phyloP scores from a whole-genome alignment of 30 jellyfish, hydroid and myxozoan species.

The Chironex yamaguchii region DNA sequence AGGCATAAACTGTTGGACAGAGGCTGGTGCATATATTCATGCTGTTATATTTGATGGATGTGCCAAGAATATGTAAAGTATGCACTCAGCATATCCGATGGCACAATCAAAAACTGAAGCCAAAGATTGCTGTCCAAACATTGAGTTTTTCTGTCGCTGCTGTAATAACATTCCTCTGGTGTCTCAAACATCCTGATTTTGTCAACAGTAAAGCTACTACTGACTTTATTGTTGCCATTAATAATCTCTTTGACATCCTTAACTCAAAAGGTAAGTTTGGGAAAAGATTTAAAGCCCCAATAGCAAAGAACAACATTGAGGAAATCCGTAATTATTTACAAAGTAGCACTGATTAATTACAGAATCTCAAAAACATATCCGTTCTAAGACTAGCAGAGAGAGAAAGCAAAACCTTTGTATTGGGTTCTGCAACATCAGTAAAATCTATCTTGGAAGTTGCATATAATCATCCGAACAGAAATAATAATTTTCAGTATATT shows the following conservation, averaged over 20 bases:
- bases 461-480: too few species aligned
- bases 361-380: too few species aligned
- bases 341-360: too few species aligned
- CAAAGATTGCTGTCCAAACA: conserved; percentile 61
- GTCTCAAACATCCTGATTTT: not conserved
- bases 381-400: too few species aligned
- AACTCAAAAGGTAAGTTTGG: conserved; percentile 72
- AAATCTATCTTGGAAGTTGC: too few species aligned
- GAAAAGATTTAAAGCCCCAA: too few species aligned
- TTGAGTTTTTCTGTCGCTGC: conserved; percentile 64
- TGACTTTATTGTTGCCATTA: conserved; percentile 21
- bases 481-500: too few species aligned
- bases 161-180: conserved; percentile 26
- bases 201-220: conserved; percentile 58
- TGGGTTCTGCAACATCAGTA: too few species aligned
- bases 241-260: conserved; percentile 52
- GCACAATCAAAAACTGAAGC: conserved; percentile 57
- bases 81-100: conserved; percentile 32
- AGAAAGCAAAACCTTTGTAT: too few species aligned
- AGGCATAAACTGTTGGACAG: conserved; percentile 42
- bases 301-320: too few species aligned
- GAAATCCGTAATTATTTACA: too few species aligned
- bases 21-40: conserved; percentile 39
- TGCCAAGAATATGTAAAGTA: conserved; percentile 4
- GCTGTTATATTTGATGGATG: conserved; percentile 1